Evolutionary conservation across 2,888 invertebrate genomes (phyloP).

Genomic region (Nasonia oneida): DNA sequence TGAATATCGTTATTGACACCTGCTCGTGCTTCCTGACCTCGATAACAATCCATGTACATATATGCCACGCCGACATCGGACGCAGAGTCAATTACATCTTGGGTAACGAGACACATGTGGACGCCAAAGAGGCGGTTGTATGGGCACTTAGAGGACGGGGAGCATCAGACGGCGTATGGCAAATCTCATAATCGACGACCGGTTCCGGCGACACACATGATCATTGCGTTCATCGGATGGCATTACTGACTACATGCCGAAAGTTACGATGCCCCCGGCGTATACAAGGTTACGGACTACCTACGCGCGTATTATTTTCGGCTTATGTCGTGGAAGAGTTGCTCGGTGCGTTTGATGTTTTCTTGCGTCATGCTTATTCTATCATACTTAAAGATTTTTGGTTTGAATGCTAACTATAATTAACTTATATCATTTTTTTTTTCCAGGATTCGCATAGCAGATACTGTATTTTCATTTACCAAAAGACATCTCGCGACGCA

Average conservation of each 20-base stretch:
- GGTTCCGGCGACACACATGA: background rate
- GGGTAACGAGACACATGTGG: background rate
- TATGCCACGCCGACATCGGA: background rate
- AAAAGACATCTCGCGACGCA: background rate
- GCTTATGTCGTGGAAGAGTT: no score
- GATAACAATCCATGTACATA: background rate
- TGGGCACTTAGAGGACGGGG: background rate
- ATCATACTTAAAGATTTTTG: no score
- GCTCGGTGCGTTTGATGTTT: no score
- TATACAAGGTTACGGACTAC: background rate
- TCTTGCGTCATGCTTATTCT: no score
- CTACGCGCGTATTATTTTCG: background rate
- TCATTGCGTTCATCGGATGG: background rate
- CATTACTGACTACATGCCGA: background rate
- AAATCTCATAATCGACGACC: slow-evolving; percentile 8
- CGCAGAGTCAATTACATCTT: background rate
- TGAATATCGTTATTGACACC: slow-evolving; percentile 21
- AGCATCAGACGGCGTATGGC: background rate
- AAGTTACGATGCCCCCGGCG: background rate
- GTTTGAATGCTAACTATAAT: no score
- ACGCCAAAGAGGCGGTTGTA: background rate
- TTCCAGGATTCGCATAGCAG: background rate
- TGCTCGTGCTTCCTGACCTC: background rate
- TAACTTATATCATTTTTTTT: no score
- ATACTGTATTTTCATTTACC: background rate